phyloP scores from a whole-genome alignment of 2,113 vertebrate genomes.

The Petrocephalus microphthalmus region DNA sequence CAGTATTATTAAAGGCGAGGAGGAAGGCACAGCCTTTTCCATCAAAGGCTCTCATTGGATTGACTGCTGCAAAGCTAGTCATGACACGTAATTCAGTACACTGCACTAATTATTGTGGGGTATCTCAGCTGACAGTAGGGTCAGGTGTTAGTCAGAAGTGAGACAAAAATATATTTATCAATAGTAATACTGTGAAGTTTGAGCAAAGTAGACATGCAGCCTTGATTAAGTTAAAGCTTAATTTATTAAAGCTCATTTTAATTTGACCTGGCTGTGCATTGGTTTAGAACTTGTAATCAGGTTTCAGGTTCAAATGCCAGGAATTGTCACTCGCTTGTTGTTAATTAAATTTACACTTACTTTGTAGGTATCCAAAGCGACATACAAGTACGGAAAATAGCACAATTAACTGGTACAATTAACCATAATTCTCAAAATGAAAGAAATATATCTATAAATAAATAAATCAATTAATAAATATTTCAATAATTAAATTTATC shows the following conservation, averaged over 20 bases:
- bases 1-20: slow-evolving; percentile 45
- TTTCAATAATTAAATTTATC: too few relatives aligned
- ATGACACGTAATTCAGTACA: neutral
- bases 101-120: neutral
- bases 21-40: slow-evolving; percentile 18
- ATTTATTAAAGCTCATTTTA: too few relatives aligned
- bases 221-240: neutral
- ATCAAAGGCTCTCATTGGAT: slow-evolving; percentile 18
- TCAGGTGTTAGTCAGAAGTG: neutral
- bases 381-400: neutral
- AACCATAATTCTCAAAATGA: too few relatives aligned
- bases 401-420: neutral
- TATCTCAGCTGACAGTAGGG: neutral
- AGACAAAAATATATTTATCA: neutral
- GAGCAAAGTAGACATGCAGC: neutral
- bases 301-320: too few relatives aligned
- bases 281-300: neutral
- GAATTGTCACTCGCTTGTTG: neutral
- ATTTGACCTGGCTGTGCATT: neutral
- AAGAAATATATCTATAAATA: too few relatives aligned
- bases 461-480: too few relatives aligned
- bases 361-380: neutral
- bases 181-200: neutral
- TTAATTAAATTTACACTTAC: neutral
- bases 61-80: slow-evolving; percentile 10